A percentile compares a stretch with the other conserved stretches of the same genome.
phyloP scores from a whole-genome alignment of 2,888 invertebrate genomes.

The Pollenia griseotomentosa region DNA sequence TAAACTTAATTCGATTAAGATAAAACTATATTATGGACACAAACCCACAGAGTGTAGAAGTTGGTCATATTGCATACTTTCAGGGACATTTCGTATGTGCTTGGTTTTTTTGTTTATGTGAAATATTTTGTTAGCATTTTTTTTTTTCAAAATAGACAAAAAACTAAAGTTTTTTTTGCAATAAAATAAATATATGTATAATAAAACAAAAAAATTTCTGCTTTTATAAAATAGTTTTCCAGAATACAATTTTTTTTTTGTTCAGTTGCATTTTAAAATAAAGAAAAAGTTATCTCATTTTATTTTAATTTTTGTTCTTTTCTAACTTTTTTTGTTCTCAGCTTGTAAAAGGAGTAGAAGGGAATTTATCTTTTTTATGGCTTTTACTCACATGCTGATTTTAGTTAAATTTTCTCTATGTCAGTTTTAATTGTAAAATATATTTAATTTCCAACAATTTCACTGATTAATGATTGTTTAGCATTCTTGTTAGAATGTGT shows the following conservation, averaged over 20 bases:
- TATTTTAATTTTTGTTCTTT: too few relatives aligned
- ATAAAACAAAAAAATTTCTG: neutral
- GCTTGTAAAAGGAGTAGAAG: neutral
- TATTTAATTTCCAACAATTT: slow-evolving; percentile 31
- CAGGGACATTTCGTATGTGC: neutral
- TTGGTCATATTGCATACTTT: neutral
- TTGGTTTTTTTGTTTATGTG: too few relatives aligned
- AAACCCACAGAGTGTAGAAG: neutral
- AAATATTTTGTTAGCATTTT: neutral
- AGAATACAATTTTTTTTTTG: neutral
- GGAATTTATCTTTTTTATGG: neutral
- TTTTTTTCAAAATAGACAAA: neutral
- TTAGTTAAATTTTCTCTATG: neutral
- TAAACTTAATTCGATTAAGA: slow-evolving; percentile 48
- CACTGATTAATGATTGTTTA: slow-evolving; percentile 41
- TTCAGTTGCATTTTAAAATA: too few relatives aligned
- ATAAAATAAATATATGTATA: slow-evolving; percentile 5
- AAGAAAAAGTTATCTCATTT: too few relatives aligned
- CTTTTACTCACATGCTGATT: slow-evolving; percentile 2
- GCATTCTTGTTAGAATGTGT: neutral
- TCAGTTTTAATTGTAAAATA: slow-evolving; percentile 25
- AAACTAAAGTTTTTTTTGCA: neutral
- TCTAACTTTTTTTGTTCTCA: neutral
- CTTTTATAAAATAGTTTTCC: neutral
- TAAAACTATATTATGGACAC: slow-evolving; percentile 19